A percentile compares a stretch with the other conserved stretches of the same genome.
Conservation (phyloP, 2,113 vertebrate species). For the Sphyrna mokarran region DNA sequence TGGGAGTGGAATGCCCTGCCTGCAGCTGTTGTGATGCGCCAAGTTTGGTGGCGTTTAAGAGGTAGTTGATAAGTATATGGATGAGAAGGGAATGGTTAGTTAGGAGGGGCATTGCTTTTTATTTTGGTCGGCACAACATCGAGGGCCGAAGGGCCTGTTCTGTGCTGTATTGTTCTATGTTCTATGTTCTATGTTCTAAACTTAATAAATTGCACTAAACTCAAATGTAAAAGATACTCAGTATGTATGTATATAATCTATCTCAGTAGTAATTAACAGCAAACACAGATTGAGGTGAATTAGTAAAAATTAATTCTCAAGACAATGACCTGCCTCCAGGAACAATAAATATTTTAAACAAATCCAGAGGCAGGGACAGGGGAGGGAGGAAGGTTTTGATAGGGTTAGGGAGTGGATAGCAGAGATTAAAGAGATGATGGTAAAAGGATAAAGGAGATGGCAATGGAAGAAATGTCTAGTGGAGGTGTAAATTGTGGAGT, state of each 20-base stretch:
- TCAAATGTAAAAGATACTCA: background rate
- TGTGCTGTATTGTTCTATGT: too few relatives aligned
- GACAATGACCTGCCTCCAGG: background rate
- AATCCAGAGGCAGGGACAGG: background rate
- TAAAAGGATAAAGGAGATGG: background rate
- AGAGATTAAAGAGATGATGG: background rate
- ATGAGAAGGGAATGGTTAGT: too few relatives aligned
- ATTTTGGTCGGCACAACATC: too few relatives aligned
- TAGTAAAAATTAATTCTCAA: background rate
- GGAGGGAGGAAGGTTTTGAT: too few relatives aligned
- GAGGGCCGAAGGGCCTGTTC: too few relatives aligned
- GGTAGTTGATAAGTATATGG: too few relatives aligned
- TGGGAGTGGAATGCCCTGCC: too few relatives aligned
- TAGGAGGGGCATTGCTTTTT: too few relatives aligned
- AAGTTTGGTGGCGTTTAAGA: too few relatives aligned
- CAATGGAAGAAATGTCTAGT: background rate
- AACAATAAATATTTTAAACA: background rate
- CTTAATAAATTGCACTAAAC: background rate
- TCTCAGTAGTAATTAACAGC: background rate
- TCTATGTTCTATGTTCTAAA: too few relatives aligned
- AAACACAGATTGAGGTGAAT: background rate
- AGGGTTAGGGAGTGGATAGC: background rate
- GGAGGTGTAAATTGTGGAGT: background rate
- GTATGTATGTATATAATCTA: background rate
- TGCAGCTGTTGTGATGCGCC: too few relatives aligned